Evolutionary conservation across 2,888 invertebrate species (phyloP), one percentile per base, ranked within the genome.

Genomic region (Lochmaea crataegi): DNA sequence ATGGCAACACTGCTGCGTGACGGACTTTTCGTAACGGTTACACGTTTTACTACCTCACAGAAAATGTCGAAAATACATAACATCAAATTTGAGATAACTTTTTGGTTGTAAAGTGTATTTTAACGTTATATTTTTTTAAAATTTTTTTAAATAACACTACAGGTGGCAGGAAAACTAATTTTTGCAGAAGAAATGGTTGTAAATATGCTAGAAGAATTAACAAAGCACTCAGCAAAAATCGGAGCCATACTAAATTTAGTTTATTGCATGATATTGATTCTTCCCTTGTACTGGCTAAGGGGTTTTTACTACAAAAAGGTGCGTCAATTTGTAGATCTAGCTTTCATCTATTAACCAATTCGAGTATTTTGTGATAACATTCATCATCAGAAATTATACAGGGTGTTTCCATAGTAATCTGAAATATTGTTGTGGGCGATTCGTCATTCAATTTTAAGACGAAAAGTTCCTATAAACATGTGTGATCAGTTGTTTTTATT

Each of bases 211-310:
- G 80, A 72, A 83, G 85, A 76, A 83, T 87, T 74, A 79, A 82
- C 80, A 85, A 83, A 74, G 84, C 79, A 63, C 82, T 87, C 64
- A 83, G 83, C 74, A 85, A 82, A 81, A 86, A 86, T 75, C 81
- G 84, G 71, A 79, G 75, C 67, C 76, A 80, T 67, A 77, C 79
- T 67, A 80, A 81, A 64, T 74, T 75, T 75, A 86, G 85, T 77
- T 87, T 92, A 78, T 89, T 92, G 85, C 89, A 89, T 86, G 92
- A 92, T 87, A 92, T 92, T 85, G 91, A 92, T 87, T 88, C 87
- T 77, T 89, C 89, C 78, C 87, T 90, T 81, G 86, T 85, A 80
- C 82, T 90, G 83, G 89, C 90, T 81, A 90, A 88, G 84, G 92
- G 92, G 83, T 92, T 92, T 87, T 89, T 92, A 83, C 88, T 90